phyloP scores from a whole-genome alignment of 1,140 invertebrate genomes.

The Macrobrachium nipponense region DNA sequence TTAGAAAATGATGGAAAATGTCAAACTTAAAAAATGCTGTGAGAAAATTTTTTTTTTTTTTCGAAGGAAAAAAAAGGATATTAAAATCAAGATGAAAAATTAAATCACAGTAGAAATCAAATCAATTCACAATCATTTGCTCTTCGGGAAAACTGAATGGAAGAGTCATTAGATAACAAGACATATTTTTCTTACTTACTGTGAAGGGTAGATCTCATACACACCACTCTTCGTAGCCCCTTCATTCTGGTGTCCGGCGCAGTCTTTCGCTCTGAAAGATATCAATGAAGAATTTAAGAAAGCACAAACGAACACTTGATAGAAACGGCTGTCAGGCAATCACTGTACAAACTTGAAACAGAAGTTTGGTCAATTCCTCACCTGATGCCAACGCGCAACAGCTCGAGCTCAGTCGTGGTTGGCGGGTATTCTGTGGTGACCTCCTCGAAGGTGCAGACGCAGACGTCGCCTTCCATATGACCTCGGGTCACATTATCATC shows the following conservation, averaged over 20 bases:
- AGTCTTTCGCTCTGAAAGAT: slow-evolving; percentile 20
- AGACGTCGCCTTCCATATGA: not conserved
- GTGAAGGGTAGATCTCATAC: slow-evolving; percentile 35
- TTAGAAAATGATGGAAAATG: too few relatives aligned
- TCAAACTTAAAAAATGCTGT: too few relatives aligned
- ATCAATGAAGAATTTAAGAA: not conserved
- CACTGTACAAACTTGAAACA: too few relatives aligned
- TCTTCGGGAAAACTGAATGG: not conserved
- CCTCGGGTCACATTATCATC: not conserved
- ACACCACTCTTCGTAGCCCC: slow-evolving; percentile 29
- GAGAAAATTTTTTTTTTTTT: too few relatives aligned
- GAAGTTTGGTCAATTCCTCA: not conserved
- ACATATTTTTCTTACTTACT: not conserved
- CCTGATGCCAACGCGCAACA: slow-evolving; percentile 1
- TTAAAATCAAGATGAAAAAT: too few relatives aligned
- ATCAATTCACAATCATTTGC: too few relatives aligned
- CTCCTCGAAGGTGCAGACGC: not conserved
- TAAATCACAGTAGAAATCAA: not conserved
- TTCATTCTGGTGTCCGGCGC: slow-evolving; percentile 39
- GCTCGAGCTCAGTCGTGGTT: not conserved
- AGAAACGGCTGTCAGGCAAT: not conserved
- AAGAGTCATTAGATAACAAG: not conserved
- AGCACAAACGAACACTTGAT: not conserved
- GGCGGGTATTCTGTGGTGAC: not conserved
- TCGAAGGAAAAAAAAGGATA: too few relatives aligned